These are phyloP conservation scores for Cyaniris semiargus DNA, from an alignment of 2,888 invertebrate species.

Conservation along the genomic window DNA sequence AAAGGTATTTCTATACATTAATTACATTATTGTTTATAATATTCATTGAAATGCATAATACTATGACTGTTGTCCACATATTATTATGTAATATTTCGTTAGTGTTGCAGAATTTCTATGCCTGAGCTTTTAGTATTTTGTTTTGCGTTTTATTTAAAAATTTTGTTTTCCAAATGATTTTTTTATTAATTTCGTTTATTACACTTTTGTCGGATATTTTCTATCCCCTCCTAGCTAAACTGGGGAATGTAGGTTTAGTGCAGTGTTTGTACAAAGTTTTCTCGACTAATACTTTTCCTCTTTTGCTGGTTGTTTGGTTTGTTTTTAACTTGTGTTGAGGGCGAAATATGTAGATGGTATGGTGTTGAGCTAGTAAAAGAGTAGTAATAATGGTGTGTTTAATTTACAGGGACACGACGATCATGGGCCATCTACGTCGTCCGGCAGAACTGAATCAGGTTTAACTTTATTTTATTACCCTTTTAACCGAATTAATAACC, in stretches of 20 bases:
- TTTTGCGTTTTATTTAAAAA: slow-evolving; percentile 27
- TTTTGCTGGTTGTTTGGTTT: slow-evolving; percentile 32
- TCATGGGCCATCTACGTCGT: slow-evolving; percentile 53
- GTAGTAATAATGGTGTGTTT: background rate
- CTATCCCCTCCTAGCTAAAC: slow-evolving; percentile 26
- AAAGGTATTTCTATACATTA: no score
- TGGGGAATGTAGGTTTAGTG: slow-evolving; percentile 6
- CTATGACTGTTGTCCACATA: no score
- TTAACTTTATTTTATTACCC: slow-evolving; percentile 35
- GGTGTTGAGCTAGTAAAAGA: background rate
- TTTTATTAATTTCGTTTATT: background rate
- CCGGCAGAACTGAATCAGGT: slow-evolving; percentile 55
- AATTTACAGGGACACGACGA: slow-evolving; percentile 61
- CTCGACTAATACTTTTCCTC: slow-evolving; percentile 8
- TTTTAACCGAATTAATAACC: background rate
- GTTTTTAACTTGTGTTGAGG: slow-evolving; percentile 12
- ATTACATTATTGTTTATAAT: no score
- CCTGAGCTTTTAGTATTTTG: slow-evolving; percentile 21
- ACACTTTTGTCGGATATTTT: background rate
- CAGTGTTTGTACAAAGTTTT: background rate
- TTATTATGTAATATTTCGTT: background rate
- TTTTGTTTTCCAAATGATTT: slow-evolving; percentile 31
- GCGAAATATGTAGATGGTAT: background rate
- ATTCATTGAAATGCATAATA: no score
- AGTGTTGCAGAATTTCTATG: slow-evolving; percentile 31